phyloP scores from a whole-genome alignment of 2,888 invertebrate genomes.

The Timema cristinae region DNA sequence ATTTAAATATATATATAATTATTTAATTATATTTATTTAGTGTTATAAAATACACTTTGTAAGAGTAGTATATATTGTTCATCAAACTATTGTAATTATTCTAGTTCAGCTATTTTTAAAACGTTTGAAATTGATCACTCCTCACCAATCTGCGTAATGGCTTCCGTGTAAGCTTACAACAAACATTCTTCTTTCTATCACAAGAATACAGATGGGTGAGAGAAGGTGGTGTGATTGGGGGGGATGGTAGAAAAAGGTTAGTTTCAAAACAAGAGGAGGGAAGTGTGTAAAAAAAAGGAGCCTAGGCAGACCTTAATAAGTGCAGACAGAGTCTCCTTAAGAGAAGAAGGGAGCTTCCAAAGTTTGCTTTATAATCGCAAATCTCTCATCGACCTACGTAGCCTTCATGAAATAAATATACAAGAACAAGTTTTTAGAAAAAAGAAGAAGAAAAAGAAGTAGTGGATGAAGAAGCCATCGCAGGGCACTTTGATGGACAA shows the following conservation, averaged over 20 bases:
- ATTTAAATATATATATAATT: no score
- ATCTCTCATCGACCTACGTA: constrained; percentile 21
- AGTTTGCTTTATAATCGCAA: constrained; percentile 28
- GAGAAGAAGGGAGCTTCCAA: constrained; percentile 16
- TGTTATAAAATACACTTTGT: no score
- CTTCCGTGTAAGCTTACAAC: constrained; percentile 12
- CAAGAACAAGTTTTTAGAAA: no score
- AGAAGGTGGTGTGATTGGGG: background rate
- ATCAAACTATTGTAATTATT: no score
- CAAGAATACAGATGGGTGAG: background rate
- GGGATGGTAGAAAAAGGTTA: background rate
- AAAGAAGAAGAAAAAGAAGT: background rate
- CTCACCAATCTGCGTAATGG: background rate
- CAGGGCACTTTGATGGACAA: constrained; percentile 10
- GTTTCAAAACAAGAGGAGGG: background rate
- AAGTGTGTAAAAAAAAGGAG: background rate
- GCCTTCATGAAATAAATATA: no score
- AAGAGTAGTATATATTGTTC: no score
- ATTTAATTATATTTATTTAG: no score
- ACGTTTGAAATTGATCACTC: no score
- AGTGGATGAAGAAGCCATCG: background rate
- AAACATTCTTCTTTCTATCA: constrained; percentile 6
- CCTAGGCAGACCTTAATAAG: constrained; percentile 19
- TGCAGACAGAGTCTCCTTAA: constrained; percentile 26
- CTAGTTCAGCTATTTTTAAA: no score